Base-by-base conservation (phyloP, 2,888 invertebrate species). In the Julus scanicus region DNA sequence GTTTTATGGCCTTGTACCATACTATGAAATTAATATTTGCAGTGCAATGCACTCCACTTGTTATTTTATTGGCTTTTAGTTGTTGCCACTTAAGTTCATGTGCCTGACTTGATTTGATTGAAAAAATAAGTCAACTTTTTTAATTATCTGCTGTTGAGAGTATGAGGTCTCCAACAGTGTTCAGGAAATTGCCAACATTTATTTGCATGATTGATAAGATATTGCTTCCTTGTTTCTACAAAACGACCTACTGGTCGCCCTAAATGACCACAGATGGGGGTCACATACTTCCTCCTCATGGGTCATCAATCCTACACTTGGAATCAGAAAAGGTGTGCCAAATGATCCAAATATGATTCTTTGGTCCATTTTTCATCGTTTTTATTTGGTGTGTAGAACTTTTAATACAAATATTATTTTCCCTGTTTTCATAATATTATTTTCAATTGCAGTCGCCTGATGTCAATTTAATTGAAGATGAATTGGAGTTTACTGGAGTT, bases 381-480 rank as follows among this genome's bases (percentile, higher is more conserved):
- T n/a, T n/a, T n/a, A n/a, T n/a, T n/a, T n/a, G n/a, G n/a, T n/a
- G n/a, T n/a, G n/a, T n/a, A n/a, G n/a, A n/a, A n/a, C n/a, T n/a
- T n/a, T n/a, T n/a, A n/a, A n/a, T n/a, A n/a, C n/a, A n/a, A n/a
- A n/a, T n/a, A n/a, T n/a, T n/a, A n/a, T n/a, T n/a, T n/a, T n/a
- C n/a, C n/a, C n/a, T n/a, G n/a, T n/a, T n/a, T n/a, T n/a, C n/a
- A n/a, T 53, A 53, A 1, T 11, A 2, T 6, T 53, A 53, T 53
- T 53, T 53, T 57, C n/a, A 15, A 86, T n/a, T 20, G 9, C 53
- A 92, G 92, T 90, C 91, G 89, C 92, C 92, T 84, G 90, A 90
- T 48, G 91, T 93, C 15, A 90, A 91, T 86, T 88, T 93, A n/a
- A 91, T 90, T 63, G 91, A 92, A 37, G 91, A 92, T 87, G 89